phyloP scores from a whole-genome alignment of 2,888 invertebrate species.

The Diarsia dahlii region DNA sequence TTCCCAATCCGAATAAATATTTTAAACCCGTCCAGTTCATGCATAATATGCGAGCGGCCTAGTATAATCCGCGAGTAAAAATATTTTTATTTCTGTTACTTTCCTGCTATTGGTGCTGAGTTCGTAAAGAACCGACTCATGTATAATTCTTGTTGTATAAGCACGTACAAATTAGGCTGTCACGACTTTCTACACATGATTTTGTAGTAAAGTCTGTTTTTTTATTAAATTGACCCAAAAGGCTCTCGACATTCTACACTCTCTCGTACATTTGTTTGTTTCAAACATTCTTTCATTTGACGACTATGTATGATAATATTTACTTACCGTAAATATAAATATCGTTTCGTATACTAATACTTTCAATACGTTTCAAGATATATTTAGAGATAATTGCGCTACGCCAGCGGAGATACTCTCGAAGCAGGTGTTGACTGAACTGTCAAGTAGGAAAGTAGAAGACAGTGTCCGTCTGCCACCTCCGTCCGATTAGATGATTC shows the following conservation, averaged over 20 bases:
- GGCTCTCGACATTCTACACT: neutral
- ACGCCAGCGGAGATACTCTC: neutral
- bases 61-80: slow-evolving; percentile 37
- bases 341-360: neutral
- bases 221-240: neutral
- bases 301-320: neutral
- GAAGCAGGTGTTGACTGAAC: slow-evolving; percentile 38
- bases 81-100: slow-evolving; percentile 37
- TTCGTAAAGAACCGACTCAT: neutral
- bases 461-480: slow-evolving; percentile 29
- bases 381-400: slow-evolving; percentile 9
- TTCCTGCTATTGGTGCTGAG: slow-evolving; percentile 7
- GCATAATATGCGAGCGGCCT: slow-evolving; percentile 47
- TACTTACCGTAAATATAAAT: neutral
- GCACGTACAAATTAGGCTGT: neutral
- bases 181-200: neutral
- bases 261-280: neutral
- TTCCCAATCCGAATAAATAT: slow-evolving; percentile 59
- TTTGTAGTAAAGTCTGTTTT: neutral
- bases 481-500: slow-evolving; percentile 8
- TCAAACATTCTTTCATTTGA: neutral
- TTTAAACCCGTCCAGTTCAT: slow-evolving; percentile 50
- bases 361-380: neutral
- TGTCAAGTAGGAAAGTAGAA: slow-evolving; percentile 38
- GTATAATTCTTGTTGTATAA: neutral